These are phyloP conservation scores for Choristoneura rosaceana DNA, from an alignment of 2,888 invertebrate species.

Conservation along the genomic window DNA sequence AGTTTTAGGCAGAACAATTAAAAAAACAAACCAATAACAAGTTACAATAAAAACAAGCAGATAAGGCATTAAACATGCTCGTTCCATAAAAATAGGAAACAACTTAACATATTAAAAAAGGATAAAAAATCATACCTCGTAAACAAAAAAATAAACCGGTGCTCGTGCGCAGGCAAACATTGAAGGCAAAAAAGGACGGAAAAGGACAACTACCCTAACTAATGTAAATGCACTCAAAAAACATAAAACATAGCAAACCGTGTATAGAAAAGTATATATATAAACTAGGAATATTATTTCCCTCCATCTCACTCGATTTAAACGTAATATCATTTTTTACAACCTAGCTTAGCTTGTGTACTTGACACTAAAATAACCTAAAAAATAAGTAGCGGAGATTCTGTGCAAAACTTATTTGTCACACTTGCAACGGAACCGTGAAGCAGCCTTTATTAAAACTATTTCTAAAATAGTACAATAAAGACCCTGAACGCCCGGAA, in stretches of 20 bases:
- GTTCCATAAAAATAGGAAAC: slow-evolving; percentile 29
- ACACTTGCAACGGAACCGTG: slow-evolving; percentile 50
- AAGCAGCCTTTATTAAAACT: slow-evolving; percentile 72
- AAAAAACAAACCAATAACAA: neutral
- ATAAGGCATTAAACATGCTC: slow-evolving; percentile 1
- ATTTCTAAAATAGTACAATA: slow-evolving; percentile 80
- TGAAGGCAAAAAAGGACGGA: slow-evolving; percentile 68
- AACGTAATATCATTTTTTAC: slow-evolving; percentile 73
- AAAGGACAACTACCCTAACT: slow-evolving; percentile 57
- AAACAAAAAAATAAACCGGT: slow-evolving; percentile 64
- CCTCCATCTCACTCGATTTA: slow-evolving; percentile 64
- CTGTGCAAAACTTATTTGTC: slow-evolving; percentile 53
- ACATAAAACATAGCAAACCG: slow-evolving; percentile 53
- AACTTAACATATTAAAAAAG: slow-evolving; percentile 45
- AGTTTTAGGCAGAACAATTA: no score
- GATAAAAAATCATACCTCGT: slow-evolving; percentile 73
- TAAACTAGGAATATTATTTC: slow-evolving; percentile 58
- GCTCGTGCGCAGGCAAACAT: slow-evolving; percentile 72
- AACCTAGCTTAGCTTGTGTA: slow-evolving; percentile 74
- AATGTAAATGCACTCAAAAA: slow-evolving; percentile 61
- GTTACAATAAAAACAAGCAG: neutral
- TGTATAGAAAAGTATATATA: slow-evolving; percentile 59
- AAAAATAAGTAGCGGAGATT: slow-evolving; percentile 55
- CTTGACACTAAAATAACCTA: slow-evolving; percentile 68
- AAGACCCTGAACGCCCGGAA: slow-evolving; percentile 66